Base-by-base conservation (phyloP, 2,888 invertebrate genomes). In the Xanthia icteritia region DNA sequence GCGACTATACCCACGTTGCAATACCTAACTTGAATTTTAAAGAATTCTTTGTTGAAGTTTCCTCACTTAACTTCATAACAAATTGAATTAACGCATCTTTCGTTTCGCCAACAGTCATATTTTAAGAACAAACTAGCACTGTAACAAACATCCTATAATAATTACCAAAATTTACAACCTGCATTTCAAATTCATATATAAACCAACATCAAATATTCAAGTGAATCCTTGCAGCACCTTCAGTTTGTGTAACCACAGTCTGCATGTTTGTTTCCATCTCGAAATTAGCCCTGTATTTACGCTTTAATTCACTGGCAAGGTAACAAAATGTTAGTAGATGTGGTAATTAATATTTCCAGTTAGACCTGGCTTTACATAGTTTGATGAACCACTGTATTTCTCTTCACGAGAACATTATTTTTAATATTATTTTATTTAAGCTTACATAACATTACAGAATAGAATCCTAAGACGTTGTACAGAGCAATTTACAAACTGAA, bases 191-290 rank as follows among this genome's bases (percentile, higher is more conserved):
- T 68, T 68, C 45, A 69, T 54, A 79, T 76, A 76, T 87, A 81
- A 85, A 83, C 74, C 63, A 77, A 78, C 78, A 79, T 80, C 45
- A 74, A 83, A 72, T 80, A 79, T 79, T 73, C 48, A 75, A 65
- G 77, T 31, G 51, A 61, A 69, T 70, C 68, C 64, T 64, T 54
- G 72, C 73, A 69, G 67, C 81, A 84, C 86, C 83, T 86, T 79
- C 77, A 72, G 79, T 83, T 77, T 82, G 80, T 82, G 76, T 80
- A 84, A 86, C 84, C 78, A 23, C 82, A 77, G 48, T 54, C 65
- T 73, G 66, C 51, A 63, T 73, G 70, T 73, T 82, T 82, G 78
- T 78, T 67, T 63, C 66, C 27, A 54, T 67, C 63, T 78, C 83
- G 23, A 82, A 82, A 82, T 78, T 73, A 82, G 45, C 82, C 39